phyloP scores from a whole-genome alignment of 1,140 invertebrate genomes.

The Meteorus sp. region DNA sequence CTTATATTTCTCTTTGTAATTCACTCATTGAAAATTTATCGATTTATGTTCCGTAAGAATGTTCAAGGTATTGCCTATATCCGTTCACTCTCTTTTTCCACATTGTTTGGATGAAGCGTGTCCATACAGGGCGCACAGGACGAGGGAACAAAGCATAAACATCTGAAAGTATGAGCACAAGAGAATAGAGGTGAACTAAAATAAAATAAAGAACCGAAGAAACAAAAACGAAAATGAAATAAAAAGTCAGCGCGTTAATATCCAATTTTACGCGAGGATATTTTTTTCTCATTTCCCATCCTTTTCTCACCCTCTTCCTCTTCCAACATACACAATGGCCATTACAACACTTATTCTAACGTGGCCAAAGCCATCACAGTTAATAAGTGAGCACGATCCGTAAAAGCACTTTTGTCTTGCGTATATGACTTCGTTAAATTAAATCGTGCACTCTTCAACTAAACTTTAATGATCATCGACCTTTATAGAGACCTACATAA shows the following conservation, averaged over 20 bases:
- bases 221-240: background rate
- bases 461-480: background rate
- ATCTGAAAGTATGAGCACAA: background rate
- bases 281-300: background rate
- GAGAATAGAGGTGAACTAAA: background rate
- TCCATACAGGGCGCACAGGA: background rate
- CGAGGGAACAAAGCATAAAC: background rate
- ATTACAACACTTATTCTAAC: conserved; percentile 1
- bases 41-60: background rate
- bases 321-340: background rate
- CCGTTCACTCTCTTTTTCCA: no score
- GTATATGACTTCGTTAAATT: background rate
- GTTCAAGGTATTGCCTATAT: no score
- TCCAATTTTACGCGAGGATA: conserved; percentile 26
- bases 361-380: background rate
- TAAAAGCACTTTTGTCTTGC: background rate
- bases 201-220: background rate
- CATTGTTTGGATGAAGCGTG: background rate
- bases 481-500: no score
- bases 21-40: background rate
- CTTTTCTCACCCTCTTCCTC: no score
- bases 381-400: background rate
- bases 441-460: background rate
- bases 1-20: no score
- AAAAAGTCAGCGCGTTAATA: conserved; percentile 23